Percentiles rank a stretch among this genome's conserved stretches.
phyloP scores from a whole-genome alignment of 2,113 vertebrate genomes.

The Falco punctatus region DNA sequence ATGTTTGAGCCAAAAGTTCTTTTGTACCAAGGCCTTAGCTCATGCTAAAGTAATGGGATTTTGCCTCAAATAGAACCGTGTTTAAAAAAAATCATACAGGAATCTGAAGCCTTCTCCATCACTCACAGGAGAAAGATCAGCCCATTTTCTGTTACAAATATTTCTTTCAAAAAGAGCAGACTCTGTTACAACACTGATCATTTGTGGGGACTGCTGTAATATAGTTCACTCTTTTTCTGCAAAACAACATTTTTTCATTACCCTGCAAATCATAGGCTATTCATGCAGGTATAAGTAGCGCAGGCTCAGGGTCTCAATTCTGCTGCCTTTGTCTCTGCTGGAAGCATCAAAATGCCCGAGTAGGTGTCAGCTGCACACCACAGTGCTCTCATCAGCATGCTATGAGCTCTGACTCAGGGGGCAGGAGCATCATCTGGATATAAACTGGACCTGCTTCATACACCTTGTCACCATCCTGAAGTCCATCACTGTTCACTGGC shows the following conservation, averaged over 20 bases:
- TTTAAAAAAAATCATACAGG: not conserved
- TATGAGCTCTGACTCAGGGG: not conserved
- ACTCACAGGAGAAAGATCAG: not conserved
- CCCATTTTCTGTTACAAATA: not conserved
- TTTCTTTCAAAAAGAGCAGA: not conserved
- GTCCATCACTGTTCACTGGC: not conserved
- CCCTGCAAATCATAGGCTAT: not conserved
- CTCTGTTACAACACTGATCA: not conserved
- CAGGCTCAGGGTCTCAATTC: not conserved
- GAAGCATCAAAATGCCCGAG: not conserved
- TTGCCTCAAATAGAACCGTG: not conserved
- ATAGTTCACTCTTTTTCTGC: not conserved
- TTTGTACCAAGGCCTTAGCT: not conserved
- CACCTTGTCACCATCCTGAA: not conserved
- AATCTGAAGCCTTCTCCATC: not conserved
- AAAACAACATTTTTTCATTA: not conserved
- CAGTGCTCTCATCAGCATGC: rapidly evolving
- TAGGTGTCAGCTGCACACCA: not conserved
- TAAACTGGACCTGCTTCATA: not conserved
- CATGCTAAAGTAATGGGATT: not conserved
- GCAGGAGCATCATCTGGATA: not conserved
- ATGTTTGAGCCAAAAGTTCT: not conserved
- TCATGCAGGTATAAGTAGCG: not conserved
- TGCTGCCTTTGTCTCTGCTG: not conserved
- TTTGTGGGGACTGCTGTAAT: not conserved